These are phyloP conservation scores for Atethmia centrago DNA, from an alignment of 2,888 invertebrate genomes.

Conservation along the genomic window DNA sequence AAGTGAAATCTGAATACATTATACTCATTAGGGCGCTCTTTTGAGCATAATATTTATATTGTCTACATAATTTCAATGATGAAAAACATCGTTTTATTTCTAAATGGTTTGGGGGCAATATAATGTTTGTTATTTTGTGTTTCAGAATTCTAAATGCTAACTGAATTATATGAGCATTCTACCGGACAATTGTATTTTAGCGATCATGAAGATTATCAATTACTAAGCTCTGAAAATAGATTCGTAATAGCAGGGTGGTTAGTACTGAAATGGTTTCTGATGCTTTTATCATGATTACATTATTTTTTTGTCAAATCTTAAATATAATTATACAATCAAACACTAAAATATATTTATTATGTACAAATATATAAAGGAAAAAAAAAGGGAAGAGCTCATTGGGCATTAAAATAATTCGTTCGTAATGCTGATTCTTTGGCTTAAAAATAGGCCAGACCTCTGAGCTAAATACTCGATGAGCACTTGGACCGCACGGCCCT, in stretches of 20 bases:
- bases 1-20: constrained; percentile 62
- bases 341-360: too few species aligned
- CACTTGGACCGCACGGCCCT: too few species aligned
- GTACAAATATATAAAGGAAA: too few species aligned
- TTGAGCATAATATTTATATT: constrained; percentile 44
- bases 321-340: neutral
- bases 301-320: neutral
- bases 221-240: neutral
- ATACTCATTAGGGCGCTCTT: constrained; percentile 45
- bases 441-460: too few species aligned
- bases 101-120: neutral
- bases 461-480: too few species aligned
- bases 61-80: constrained; percentile 44
- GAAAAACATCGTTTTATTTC: constrained; percentile 8
- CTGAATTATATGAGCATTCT: neutral
- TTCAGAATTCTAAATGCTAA: neutral
- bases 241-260: neutral
- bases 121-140: neutral
- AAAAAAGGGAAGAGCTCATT: too few species aligned
- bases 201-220: neutral
- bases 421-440: too few species aligned
- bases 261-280: neutral
- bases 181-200: neutral
- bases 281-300: neutral
- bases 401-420: too few species aligned